Evolutionary conservation across 2,797 vertebrate species (phyloP).

Genomic region (Semotilus atromaculatus): DNA sequence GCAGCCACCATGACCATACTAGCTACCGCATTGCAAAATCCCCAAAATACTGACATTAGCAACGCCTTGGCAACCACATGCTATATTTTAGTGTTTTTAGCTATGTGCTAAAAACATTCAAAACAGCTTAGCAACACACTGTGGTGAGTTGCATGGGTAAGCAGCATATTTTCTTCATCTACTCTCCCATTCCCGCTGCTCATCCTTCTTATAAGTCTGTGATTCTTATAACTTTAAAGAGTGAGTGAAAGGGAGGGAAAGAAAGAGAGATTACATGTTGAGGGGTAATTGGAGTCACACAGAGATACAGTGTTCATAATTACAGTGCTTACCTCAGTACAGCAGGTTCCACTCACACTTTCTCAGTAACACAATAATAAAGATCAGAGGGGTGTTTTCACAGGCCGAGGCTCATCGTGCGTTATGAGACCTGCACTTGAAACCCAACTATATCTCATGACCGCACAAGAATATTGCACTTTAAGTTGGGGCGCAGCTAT

Average conservation of each 20-base stretch:
- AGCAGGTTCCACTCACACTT: constrained; percentile 33
- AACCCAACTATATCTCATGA: constrained; percentile 28
- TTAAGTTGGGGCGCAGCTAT: background rate
- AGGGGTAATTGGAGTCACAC: constrained; percentile 52
- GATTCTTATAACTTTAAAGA: constrained; percentile 18
- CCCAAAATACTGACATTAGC: background rate
- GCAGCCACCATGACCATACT: background rate
- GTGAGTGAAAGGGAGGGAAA: background rate
- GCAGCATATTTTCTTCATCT: background rate
- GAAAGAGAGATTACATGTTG: constrained; percentile 39
- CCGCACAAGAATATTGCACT: constrained; percentile 9
- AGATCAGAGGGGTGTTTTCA: constrained; percentile 21
- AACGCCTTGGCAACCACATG: background rate
- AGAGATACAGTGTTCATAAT: constrained; percentile 54
- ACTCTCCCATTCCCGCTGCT: background rate
- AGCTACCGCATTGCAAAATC: background rate
- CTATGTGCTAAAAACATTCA: background rate
- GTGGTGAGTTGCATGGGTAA: background rate
- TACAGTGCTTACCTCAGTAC: constrained; percentile 42
- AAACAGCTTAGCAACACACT: background rate
- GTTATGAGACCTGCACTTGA: constrained; percentile 20
- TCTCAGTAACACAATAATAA: constrained; percentile 29
- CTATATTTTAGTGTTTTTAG: too few species aligned
- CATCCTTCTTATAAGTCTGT: constrained; percentile 5
- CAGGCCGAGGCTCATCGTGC: background rate